Evolutionary conservation across 2,888 invertebrate genomes (phyloP).

Genomic region (Tholera decimalis): DNA sequence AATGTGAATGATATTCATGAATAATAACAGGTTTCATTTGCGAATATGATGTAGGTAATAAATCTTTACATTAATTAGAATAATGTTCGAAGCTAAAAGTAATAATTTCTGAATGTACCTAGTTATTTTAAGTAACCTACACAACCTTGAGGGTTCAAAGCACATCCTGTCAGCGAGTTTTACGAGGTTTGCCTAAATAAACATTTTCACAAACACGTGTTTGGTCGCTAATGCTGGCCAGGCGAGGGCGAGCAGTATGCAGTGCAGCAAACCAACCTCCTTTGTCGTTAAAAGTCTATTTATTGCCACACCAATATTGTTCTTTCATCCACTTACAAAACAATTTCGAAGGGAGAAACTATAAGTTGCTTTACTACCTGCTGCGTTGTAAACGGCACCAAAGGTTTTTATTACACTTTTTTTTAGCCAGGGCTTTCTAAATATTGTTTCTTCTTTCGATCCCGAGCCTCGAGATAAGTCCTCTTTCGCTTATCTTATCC

Average conservation of each 20-base stretch:
- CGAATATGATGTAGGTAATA: slow-evolving; percentile 39
- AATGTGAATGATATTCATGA: slow-evolving; percentile 46
- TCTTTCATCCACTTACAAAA: slow-evolving; percentile 79
- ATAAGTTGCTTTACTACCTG: slow-evolving; percentile 80
- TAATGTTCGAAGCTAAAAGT: slow-evolving; percentile 43
- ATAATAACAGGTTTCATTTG: slow-evolving; percentile 36
- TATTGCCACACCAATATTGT: slow-evolving; percentile 82
- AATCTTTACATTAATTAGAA: slow-evolving; percentile 43
- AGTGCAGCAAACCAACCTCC: slow-evolving; percentile 71
- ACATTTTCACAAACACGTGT: slow-evolving; percentile 86
- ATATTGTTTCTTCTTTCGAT: slow-evolving; percentile 77
- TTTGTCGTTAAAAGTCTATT: slow-evolving; percentile 79
- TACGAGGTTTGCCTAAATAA: slow-evolving; percentile 89
- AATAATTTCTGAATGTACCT: slow-evolving; percentile 46
- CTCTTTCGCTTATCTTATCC: slow-evolving; percentile 84
- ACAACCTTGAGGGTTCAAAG: slow-evolving; percentile 89
- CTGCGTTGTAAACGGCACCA: slow-evolving; percentile 77
- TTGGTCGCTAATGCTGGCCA: slow-evolving; percentile 76
- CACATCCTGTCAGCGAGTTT: slow-evolving; percentile 87
- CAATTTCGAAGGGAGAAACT: slow-evolving; percentile 73
- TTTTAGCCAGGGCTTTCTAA: slow-evolving; percentile 80
- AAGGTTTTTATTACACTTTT: slow-evolving; percentile 78
- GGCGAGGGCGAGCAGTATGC: slow-evolving; percentile 68
- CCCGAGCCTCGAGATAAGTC: slow-evolving; percentile 81
- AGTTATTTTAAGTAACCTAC: slow-evolving; percentile 79